phyloP scores from a whole-genome alignment of 1,140 invertebrate species.

The Physella acuta region DNA sequence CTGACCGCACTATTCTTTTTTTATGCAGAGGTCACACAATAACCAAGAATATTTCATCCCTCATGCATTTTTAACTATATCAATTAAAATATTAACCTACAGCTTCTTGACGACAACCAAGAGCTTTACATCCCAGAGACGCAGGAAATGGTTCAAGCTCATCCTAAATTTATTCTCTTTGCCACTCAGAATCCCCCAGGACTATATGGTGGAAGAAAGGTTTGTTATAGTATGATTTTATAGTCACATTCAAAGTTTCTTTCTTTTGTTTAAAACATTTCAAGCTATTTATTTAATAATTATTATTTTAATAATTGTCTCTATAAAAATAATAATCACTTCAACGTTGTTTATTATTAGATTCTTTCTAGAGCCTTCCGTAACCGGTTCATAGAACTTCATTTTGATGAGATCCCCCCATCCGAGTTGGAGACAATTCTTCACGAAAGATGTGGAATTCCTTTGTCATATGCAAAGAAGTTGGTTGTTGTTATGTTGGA shows the following conservation, averaged over 20 bases:
- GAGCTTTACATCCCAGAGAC: constrained; percentile 97
- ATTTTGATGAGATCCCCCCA: constrained; percentile 93
- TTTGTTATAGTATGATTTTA: constrained; percentile 31
- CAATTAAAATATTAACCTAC: constrained; percentile 25
- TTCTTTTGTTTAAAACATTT: not conserved
- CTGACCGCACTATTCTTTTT: no score
- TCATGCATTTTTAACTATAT: not conserved
- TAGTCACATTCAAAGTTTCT: no score
- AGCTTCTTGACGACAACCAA: constrained; percentile 92
- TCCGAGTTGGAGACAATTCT: constrained; percentile 87
- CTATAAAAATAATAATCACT: not conserved
- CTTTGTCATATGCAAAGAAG: constrained; percentile 83
- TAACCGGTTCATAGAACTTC: constrained; percentile 95
- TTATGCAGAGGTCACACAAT: no score
- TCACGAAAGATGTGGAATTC: constrained; percentile 83
- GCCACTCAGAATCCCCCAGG: constrained; percentile 99
- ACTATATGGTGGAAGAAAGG: constrained; percentile 93
- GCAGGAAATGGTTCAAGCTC: constrained; percentile 86
- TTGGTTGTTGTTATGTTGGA: constrained; percentile 92
- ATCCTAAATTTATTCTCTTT: constrained; percentile 93
- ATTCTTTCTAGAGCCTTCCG: constrained; percentile 92
- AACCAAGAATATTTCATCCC: no score
- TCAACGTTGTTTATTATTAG: constrained; percentile 46
- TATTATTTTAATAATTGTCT: not conserved
- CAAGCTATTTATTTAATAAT: not conserved